These are phyloP conservation scores for Lasioglossum figueresi DNA, from an alignment of 2,888 invertebrate species.

Conservation along the genomic window DNA sequence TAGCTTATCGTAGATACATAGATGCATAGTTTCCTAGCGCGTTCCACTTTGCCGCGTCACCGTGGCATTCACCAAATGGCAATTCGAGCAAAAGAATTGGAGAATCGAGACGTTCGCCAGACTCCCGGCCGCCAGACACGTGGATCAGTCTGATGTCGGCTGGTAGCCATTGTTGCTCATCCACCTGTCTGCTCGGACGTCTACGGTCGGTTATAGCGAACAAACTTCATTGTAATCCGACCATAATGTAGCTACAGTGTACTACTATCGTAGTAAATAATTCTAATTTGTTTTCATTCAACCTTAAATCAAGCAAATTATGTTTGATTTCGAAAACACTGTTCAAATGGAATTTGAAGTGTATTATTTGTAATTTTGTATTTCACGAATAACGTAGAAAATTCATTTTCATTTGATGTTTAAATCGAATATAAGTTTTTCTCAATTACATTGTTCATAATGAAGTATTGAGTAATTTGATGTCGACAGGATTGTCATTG, in stretches of 20 bases:
- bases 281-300: too few relatives aligned
- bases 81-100: conserved; percentile 37
- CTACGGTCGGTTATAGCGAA: not conserved
- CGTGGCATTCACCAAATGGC: conserved; percentile 23
- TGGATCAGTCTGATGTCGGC: conserved; percentile 46
- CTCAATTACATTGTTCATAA: too few relatives aligned
- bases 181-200: conserved; percentile 47
- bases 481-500: too few relatives aligned
- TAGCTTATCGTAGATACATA: conserved; percentile 27
- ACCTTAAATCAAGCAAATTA: too few relatives aligned
- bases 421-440: too few relatives aligned
- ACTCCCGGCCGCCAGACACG: conserved; percentile 46
- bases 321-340: too few relatives aligned
- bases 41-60: conserved; percentile 54
- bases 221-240: not conserved
- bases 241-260: not conserved
- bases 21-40: conserved; percentile 24
- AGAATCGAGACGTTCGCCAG: conserved; percentile 58
- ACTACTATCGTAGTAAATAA: too few relatives aligned
- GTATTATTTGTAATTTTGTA: not conserved
- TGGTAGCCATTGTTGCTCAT: conserved; percentile 33
- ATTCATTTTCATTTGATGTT: not conserved
- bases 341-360: too few relatives aligned
- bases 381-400: not conserved
- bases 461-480: too few relatives aligned